Evolutionary conservation across 1,140 invertebrate species (phyloP).

Genomic region (Mamestra configurata): DNA sequence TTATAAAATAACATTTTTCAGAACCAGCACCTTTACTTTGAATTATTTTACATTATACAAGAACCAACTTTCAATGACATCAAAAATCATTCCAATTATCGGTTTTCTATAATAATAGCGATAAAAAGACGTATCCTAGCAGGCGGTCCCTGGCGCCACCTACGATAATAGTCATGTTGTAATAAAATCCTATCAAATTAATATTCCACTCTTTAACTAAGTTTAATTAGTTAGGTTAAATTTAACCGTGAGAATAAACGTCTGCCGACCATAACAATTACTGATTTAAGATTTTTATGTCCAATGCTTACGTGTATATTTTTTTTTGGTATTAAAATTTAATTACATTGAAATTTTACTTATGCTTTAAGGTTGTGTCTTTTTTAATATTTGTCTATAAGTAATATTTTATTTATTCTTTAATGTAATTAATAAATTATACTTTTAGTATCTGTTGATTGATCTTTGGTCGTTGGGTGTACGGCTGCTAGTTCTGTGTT

Average conservation of each 20-base stretch:
- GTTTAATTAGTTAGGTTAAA: constrained; percentile 63
- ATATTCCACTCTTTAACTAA: constrained; percentile 56
- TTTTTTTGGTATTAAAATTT: constrained; percentile 47
- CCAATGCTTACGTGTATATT: constrained; percentile 18
- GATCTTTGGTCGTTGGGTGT: too few relatives aligned
- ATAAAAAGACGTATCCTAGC: background rate
- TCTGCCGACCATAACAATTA: constrained; percentile 63
- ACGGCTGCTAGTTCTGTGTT: too few relatives aligned
- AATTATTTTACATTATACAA: too few relatives aligned
- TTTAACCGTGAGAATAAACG: constrained; percentile 63
- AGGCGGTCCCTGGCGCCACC: constrained; percentile 32
- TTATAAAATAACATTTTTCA: too few relatives aligned
- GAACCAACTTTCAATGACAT: background rate
- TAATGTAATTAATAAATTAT: background rate
- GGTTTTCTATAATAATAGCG: background rate
- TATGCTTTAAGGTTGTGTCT: background rate
- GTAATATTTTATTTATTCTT: background rate
- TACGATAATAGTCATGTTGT: constrained; percentile 8
- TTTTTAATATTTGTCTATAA: background rate
- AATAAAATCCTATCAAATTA: constrained; percentile 56
- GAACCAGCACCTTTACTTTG: too few relatives aligned
- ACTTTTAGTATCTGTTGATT: too few relatives aligned
- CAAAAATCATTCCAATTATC: background rate
- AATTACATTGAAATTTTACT: constrained; percentile 10
- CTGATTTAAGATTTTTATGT: constrained; percentile 41